Conservation (phyloP, 2,797 vertebrate species). For the Sparus aurata region DNA sequence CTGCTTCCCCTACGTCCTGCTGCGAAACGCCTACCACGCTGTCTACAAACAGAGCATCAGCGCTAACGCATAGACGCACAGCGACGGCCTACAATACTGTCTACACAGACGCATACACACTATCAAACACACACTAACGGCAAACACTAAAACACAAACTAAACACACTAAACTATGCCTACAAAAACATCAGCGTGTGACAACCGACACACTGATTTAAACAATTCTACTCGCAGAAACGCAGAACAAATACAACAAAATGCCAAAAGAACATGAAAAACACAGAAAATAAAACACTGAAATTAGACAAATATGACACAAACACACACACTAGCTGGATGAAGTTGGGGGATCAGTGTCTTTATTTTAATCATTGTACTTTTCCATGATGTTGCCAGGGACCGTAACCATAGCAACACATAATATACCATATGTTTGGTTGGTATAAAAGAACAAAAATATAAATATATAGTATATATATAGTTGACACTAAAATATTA, state of each 20-base stretch:
- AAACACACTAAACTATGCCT: constrained; percentile 62
- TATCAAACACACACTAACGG: constrained; percentile 38
- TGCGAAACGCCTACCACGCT: constrained; percentile 98
- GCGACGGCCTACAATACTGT: constrained; percentile 71
- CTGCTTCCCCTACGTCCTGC: constrained; percentile 98
- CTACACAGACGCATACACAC: constrained; percentile 37
- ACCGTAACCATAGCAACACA: constrained; percentile 72
- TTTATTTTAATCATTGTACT: constrained; percentile 75
- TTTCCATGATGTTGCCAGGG: constrained; percentile 78
- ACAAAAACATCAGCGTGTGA: neutral
- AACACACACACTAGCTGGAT: constrained; percentile 63
- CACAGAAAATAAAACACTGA: constrained; percentile 3
- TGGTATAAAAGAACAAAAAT: constrained; percentile 78
- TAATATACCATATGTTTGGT: constrained; percentile 68
- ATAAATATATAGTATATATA: constrained; percentile 87
- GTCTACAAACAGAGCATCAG: constrained; percentile 98
- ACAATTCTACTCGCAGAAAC: constrained; percentile 1
- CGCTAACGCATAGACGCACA: constrained; percentile 88
- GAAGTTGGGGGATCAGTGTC: constrained; percentile 75
- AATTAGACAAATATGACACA: constrained; percentile 9
- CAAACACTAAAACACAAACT: constrained; percentile 61
- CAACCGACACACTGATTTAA: neutral
- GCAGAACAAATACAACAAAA: constrained; percentile 32
- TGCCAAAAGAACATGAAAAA: constrained; percentile 10
- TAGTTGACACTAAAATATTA: constrained; percentile 79